A percentile compares a stretch with the other conserved stretches of the same genome.
Conservation (phyloP, 2,113 vertebrate genomes). For the Saiga tatarica region DNA sequence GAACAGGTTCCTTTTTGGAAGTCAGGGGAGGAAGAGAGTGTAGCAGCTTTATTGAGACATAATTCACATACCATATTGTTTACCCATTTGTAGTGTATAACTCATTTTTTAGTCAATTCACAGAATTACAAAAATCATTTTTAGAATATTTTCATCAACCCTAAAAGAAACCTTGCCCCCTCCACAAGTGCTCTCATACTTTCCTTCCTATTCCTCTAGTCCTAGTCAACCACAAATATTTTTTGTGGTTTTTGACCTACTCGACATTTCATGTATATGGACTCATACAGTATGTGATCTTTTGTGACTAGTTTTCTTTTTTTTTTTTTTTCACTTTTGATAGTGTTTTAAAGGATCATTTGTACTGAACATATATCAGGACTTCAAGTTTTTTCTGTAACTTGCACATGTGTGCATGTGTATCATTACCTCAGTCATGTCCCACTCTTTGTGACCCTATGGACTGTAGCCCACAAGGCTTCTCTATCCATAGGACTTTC, state of each 20-base stretch:
- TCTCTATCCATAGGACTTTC: not conserved
- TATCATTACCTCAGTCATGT: not conserved
- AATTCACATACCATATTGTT: not conserved
- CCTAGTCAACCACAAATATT: not conserved
- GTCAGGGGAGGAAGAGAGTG: not conserved
- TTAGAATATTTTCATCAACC: not conserved
- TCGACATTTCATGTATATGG: not conserved
- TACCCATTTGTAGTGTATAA: not conserved
- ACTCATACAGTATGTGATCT: not conserved
- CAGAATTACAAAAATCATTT: not conserved
- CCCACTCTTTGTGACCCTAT: not conserved
- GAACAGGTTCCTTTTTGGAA: not conserved
- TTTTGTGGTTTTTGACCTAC: not conserved
- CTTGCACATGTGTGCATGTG: not conserved
- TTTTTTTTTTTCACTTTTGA: rapidly evolving
- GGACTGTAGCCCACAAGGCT: not conserved
- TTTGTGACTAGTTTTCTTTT: not conserved
- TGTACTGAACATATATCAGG: not conserved
- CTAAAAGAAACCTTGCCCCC: not conserved
- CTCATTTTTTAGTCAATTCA: not conserved
- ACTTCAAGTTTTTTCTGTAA: not conserved
- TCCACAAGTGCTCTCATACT: not conserved
- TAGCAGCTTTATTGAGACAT: not conserved
- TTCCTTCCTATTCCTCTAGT: not conserved
- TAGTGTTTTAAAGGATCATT: not conserved